These are phyloP conservation scores for Periophthalmus magnuspinnatus DNA, from an alignment of 2,797 vertebrate genomes.

Conservation along the genomic window DNA sequence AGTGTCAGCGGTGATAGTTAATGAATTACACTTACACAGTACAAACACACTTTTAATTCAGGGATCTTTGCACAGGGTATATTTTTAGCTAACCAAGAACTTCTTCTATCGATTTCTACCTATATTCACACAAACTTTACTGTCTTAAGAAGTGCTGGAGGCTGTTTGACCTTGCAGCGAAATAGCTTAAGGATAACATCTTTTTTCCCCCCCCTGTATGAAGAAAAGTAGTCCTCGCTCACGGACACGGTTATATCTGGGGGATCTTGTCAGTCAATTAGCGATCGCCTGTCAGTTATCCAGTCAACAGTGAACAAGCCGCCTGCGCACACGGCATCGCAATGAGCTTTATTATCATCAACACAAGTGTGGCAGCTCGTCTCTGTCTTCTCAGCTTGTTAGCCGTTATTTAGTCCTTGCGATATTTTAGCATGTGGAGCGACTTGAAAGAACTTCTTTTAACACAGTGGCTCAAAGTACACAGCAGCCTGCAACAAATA, in stretches of 20 bases:
- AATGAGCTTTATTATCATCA: slow-evolving; percentile 53
- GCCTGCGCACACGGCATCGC: slow-evolving; percentile 45
- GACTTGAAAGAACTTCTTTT: slow-evolving; percentile 64
- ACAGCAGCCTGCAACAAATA: slow-evolving; percentile 57
- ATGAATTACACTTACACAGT: no score
- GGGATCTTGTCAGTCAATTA: slow-evolving; percentile 45
- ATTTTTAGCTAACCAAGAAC: not conserved
- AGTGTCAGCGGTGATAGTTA: no score
- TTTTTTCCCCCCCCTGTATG: slow-evolving; percentile 39
- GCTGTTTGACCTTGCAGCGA: slow-evolving; percentile 7
- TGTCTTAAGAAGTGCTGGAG: not conserved
- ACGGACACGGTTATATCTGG: slow-evolving; percentile 52
- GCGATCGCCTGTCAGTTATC: slow-evolving; percentile 64
- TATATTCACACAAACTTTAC: slow-evolving; percentile 1
- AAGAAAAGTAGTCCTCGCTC: slow-evolving; percentile 32
- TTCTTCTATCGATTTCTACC: not conserved
- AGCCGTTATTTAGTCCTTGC: slow-evolving; percentile 34
- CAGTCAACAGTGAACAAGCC: slow-evolving; percentile 48
- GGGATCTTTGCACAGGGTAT: not conserved
- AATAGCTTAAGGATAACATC: slow-evolving; percentile 11
- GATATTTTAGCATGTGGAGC: slow-evolving; percentile 33
- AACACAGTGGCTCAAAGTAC: slow-evolving; percentile 52
- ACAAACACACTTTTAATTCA: not conserved
- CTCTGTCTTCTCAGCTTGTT: slow-evolving; percentile 47
- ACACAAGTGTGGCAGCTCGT: slow-evolving; percentile 24